Conservation (phyloP, 2,888 invertebrate genomes). For the Drosophila yooni region DNA sequence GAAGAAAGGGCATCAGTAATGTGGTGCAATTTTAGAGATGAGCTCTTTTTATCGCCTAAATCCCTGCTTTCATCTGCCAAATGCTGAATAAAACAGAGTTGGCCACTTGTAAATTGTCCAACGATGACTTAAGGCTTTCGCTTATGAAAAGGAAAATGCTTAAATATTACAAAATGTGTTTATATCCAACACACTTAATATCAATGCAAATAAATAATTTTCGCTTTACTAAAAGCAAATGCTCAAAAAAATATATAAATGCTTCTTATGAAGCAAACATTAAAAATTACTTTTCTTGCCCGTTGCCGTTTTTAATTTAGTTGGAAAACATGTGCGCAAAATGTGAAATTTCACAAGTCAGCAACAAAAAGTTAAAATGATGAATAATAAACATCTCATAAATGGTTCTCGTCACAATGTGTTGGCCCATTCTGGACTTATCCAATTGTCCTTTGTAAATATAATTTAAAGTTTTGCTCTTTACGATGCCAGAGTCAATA, state of each 20-base stretch:
- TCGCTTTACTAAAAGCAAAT: neutral
- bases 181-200: neutral
- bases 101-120: constrained; percentile 3
- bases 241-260: too few relatives aligned
- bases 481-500: constrained; percentile 70
- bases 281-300: neutral
- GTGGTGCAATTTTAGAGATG: neutral
- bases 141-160: neutral
- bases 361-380: constrained; percentile 17
- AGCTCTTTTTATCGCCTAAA: neutral
- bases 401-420: constrained; percentile 5
- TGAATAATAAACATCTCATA: constrained; percentile 30
- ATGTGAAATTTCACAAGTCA: constrained; percentile 3
- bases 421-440: constrained; percentile 46
- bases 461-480: constrained; percentile 72
- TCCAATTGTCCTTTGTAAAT: constrained; percentile 72
- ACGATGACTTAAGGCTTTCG: neutral
- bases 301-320: neutral
- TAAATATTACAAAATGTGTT: neutral
- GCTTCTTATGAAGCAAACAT: neutral
- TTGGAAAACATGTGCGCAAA: neutral
- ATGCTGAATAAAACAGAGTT: neutral
- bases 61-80: neutral
- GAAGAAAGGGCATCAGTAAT: neutral
- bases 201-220: neutral